These are phyloP conservation scores for Trichogramma evanescens DNA, from an alignment of 2,888 invertebrate species.

Conservation along the genomic window DNA sequence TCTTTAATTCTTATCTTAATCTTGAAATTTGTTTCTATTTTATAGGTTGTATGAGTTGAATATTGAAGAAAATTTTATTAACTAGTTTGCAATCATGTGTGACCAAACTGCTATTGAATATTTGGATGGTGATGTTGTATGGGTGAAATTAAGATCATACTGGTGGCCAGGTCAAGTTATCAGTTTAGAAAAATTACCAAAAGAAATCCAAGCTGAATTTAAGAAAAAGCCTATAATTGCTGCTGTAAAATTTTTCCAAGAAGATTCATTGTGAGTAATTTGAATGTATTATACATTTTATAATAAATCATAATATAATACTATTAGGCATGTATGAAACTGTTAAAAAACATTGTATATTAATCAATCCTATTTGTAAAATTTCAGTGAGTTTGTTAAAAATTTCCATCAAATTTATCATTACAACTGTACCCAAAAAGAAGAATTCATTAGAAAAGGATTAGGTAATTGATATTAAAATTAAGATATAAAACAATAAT, in stretches of 20 bases:
- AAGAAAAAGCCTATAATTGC: slow-evolving; percentile 66
- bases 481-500: background rate
- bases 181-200: slow-evolving; percentile 57
- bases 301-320: background rate
- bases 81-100: slow-evolving; percentile 50
- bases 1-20: background rate
- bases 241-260: slow-evolving; percentile 78
- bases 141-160: slow-evolving; percentile 73
- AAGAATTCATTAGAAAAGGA: slow-evolving; percentile 76
- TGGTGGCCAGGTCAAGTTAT: slow-evolving; percentile 85
- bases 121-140: slow-evolving; percentile 71
- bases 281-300: background rate
- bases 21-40: too few species aligned
- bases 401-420: slow-evolving; percentile 65
- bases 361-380: slow-evolving; percentile 19
- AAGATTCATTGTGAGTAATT: slow-evolving; percentile 69
- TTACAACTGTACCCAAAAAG: slow-evolving; percentile 70
- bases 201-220: slow-evolving; percentile 60
- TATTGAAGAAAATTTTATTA: too few species aligned
- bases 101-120: slow-evolving; percentile 63
- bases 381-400: slow-evolving; percentile 73
- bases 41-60: too few species aligned
- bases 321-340: background rate
- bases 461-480: slow-evolving; percentile 57
- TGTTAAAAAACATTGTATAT: background rate